Base-by-base conservation (phyloP, 2,113 vertebrate genomes). In the Hucho hucho region DNA sequence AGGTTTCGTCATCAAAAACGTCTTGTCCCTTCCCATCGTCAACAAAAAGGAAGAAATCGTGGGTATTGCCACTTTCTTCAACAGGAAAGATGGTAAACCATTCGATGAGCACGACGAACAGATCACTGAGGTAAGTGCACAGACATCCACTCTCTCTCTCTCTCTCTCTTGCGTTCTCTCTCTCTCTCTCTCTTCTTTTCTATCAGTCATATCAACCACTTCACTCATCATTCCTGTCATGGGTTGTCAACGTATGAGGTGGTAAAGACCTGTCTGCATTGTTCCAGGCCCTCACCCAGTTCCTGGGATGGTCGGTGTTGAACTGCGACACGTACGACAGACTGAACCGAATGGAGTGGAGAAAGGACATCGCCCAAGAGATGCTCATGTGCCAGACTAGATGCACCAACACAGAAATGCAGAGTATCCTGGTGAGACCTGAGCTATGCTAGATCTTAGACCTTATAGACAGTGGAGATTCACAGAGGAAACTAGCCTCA, bases 41-140 rank as follows among this genome's bases (percentile, higher is more conserved):
- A 99, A 99, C 91, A 99, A 97, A 89, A 99, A 98, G 81, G 97
- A 99, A 92, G 97, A 99, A 90, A 97, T 99, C 1, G 96, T 99
- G 67, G 97, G 97, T 28, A 90, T 99, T 6, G 96, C 95, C 66
- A 99, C 97, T 0, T 99, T 99, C 91, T 99, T 95, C 89, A 99
- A 99, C 79, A 92, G 98, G 80, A 98, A 96, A 90, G 98, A 98
- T 4, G 97, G 95, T 65, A 97, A 93, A 74, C 96, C 98, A 2
- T 99, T 99, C 69, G 97, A 99, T 0, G 97, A 98, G 29, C 89
- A 95, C 16, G 97, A 99, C 22, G 97, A 99, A 65, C 95, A 97
- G 90, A 96, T 99, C 79, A 97, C 91, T 37, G 97, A 99, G 93
- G 98, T 97, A 81, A 90, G 89, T 66, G 32, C 47, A 2, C 4